Percentiles rank a stretch among this genome's conserved stretches.
Conservation (phyloP, 1,140 invertebrate species). For the Musca vetustissima region DNA sequence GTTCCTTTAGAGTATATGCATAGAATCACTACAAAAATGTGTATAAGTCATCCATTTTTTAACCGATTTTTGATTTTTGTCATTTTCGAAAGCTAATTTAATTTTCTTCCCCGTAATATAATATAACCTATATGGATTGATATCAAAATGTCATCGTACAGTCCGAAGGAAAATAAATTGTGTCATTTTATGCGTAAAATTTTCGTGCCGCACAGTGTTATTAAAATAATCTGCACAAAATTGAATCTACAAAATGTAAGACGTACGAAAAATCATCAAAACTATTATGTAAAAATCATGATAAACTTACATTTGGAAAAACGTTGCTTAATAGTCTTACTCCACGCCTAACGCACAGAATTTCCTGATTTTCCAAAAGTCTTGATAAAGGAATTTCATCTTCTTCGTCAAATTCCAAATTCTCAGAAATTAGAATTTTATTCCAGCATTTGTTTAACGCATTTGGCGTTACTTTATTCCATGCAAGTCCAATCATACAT, state of each 20-base stretch:
- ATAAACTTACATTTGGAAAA: too few species aligned
- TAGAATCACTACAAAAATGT: too few species aligned
- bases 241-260: too few species aligned
- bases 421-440: conserved; percentile 9
- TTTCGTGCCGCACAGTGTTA: too few species aligned
- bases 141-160: neutral
- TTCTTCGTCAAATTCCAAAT: conserved; percentile 17
- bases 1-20: too few species aligned
- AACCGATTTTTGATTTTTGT: too few species aligned
- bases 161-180: too few species aligned
- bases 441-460: conserved; percentile 18
- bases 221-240: neutral
- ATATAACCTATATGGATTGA: neutral
- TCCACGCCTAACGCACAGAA: neutral
- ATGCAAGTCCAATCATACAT: neutral
- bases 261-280: neutral
- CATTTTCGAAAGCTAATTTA: too few species aligned
- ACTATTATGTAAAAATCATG: neutral
- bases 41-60: too few species aligned
- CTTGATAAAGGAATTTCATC: conserved; percentile 22
- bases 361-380: neutral
- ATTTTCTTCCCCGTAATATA: too few species aligned
- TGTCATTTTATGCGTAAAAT: too few species aligned
- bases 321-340: too few species aligned
- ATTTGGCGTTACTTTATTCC: neutral